Evolutionary conservation across 2,797 vertebrate genomes (phyloP), one percentile per base, ranked within the genome.

Genomic region (Selene dorsalis): DNA sequence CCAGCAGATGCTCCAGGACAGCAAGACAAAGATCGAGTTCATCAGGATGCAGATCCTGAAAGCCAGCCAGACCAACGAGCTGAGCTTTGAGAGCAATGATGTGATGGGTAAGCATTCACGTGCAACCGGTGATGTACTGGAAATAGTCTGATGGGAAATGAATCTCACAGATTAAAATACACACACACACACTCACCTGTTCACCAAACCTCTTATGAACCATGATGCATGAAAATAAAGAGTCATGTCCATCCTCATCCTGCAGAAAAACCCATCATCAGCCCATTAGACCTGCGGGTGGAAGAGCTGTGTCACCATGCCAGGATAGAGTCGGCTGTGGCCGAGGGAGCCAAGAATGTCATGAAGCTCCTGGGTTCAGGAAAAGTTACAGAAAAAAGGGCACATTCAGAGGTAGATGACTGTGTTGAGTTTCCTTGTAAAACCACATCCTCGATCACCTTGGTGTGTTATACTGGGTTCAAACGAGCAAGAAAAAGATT

Each of bases 41-140:
- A 99, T 99, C 94, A 94, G 98, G 88, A 99, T 99, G 98, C 98
- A 99, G 95, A 98, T 99, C 95, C 97, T 99, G 82, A 99, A 99
- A 89, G 96, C 97, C 84, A 97, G 96, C 91, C 98, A 99, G 94
- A 95, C 97, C 91, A 97, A 93, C 73, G 98, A 99, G 93, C 83
- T 97, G 94, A 96, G 94, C 93, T 98, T 97, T 75, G 98, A 99
- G 88, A 99, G 94, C 94, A 97, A 96, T 84, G 96, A 97, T 60
- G 93, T 92, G 92, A 90, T 95, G 86, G 93, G 93, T 94, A 84
- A 93, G 91, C 11, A 17, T 30, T 24, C 0, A 0, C 17, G 59
- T 16, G 4, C n/a, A 6, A 52, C 28, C 9, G 8, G 10, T 52
- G 4, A 32, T 32, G 5, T 0, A 2, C 38, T 12, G 18, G 6